A percentile compares a stretch with the other conserved stretches of the same genome.
These are phyloP conservation scores for Lepus americanus DNA, from an alignment of 2,113 vertebrate species.

Conservation along the genomic window DNA sequence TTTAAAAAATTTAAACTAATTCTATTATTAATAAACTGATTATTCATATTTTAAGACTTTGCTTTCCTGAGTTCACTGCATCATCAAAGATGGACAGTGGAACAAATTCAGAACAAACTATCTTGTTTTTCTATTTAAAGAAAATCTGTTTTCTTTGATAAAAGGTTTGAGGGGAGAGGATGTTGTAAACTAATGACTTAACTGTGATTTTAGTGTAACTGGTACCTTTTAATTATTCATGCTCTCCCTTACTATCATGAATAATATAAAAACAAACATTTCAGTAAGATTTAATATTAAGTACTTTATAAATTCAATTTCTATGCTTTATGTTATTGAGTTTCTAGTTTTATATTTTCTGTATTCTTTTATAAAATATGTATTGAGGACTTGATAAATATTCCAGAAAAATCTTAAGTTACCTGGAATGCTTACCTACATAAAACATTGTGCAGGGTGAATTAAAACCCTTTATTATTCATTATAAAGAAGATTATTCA, in stretches of 20 bases:
- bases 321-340: constrained; percentile 29
- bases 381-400: constrained; percentile 45
- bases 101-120: constrained; percentile 46
- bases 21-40: constrained; percentile 36
- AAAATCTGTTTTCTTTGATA: constrained; percentile 17
- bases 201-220: constrained; percentile 27
- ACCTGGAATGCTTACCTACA: constrained; percentile 61
- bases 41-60: constrained; percentile 34
- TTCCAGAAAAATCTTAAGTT: constrained; percentile 66
- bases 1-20: constrained; percentile 34
- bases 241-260: constrained; percentile 31
- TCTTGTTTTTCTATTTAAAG: constrained; percentile 11
- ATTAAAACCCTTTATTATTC: constrained; percentile 42
- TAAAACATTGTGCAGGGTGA: constrained; percentile 52
- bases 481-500: constrained; percentile 41
- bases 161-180: constrained; percentile 50
- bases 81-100: constrained; percentile 35
- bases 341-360: constrained; percentile 60
- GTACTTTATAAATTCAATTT: constrained; percentile 54
- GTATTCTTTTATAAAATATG: constrained; percentile 40
- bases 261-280: constrained; percentile 63
- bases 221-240: constrained; percentile 60
- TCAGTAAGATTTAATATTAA: constrained; percentile 60
- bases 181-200: constrained; percentile 49
- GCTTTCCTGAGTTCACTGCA: constrained; percentile 47